Evolutionary conservation across 2,113 vertebrate genomes (phyloP).

Genomic region (Anarhynchus alexandrinus): DNA sequence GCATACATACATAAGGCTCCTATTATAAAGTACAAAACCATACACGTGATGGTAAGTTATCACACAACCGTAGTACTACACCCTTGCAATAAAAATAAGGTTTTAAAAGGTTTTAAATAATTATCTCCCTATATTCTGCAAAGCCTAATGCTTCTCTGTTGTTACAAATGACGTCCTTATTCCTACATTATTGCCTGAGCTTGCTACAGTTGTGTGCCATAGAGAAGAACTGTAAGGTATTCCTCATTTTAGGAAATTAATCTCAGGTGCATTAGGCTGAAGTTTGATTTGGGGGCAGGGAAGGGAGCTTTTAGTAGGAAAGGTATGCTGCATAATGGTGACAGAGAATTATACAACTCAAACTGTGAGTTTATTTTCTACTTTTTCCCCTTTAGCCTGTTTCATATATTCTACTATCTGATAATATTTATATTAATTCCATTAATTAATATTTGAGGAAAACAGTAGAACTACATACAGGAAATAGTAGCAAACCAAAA

Average conservation of each 20-base stretch:
- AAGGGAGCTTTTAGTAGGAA: background rate
- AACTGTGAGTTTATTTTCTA: background rate
- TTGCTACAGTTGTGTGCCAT: background rate
- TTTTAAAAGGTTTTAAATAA: background rate
- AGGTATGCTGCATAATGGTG: background rate
- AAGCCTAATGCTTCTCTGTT: background rate
- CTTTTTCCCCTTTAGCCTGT: background rate
- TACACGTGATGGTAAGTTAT: rapidly evolving
- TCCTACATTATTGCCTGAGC: background rate
- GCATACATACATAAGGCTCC: background rate
- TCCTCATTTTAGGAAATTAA: background rate
- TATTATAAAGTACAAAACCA: background rate
- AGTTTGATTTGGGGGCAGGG: background rate
- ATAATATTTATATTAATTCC: background rate
- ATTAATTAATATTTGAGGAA: background rate
- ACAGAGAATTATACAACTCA: background rate
- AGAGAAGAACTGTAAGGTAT: background rate
- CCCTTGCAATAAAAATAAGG: background rate
- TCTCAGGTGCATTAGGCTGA: background rate
- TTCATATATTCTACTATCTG: background rate
- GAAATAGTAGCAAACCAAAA: background rate
- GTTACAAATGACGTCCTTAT: background rate
- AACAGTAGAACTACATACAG: background rate
- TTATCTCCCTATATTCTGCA: background rate
- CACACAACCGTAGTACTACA: background rate